These are phyloP conservation scores for Gymnarchus niloticus DNA, from an alignment of 2,113 vertebrate genomes.

Conservation along the genomic window DNA sequence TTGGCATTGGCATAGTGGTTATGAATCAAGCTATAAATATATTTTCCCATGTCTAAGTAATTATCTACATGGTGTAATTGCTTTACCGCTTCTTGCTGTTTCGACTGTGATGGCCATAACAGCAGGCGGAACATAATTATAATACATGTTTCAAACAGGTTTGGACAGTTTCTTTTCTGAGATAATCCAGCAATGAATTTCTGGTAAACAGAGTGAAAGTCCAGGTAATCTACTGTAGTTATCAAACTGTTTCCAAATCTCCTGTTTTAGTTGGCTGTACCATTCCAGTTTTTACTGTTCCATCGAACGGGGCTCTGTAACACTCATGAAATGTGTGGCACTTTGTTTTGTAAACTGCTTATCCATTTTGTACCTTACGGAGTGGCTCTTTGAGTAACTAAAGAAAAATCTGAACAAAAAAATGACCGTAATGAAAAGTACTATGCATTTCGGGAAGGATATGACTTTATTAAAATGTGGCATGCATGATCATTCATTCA, in stretches of 20 bases:
- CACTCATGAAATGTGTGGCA: background rate
- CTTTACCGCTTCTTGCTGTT: background rate
- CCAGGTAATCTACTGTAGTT: background rate
- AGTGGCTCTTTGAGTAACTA: background rate
- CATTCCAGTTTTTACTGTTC: background rate
- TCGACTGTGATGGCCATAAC: background rate
- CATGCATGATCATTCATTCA: background rate
- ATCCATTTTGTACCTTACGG: background rate
- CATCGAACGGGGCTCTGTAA: background rate
- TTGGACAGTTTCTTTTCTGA: background rate
- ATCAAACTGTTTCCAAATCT: background rate
- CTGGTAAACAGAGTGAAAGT: background rate
- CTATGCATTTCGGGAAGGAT: background rate
- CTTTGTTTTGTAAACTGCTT: background rate
- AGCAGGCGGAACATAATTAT: background rate
- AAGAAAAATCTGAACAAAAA: background rate
- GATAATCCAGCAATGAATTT: background rate
- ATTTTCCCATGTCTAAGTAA: background rate
- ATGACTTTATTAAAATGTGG: background rate
- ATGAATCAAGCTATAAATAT: slow-evolving; percentile 1
- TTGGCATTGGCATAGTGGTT: background rate
- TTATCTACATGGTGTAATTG: background rate
- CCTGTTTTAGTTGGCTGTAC: background rate
- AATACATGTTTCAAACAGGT: background rate
- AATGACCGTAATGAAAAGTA: background rate